Percentiles rank a stretch among this genome's conserved stretches.
Evolutionary conservation across 2,113 vertebrate species (phyloP).

Genomic region (Coturnix japonica): DNA sequence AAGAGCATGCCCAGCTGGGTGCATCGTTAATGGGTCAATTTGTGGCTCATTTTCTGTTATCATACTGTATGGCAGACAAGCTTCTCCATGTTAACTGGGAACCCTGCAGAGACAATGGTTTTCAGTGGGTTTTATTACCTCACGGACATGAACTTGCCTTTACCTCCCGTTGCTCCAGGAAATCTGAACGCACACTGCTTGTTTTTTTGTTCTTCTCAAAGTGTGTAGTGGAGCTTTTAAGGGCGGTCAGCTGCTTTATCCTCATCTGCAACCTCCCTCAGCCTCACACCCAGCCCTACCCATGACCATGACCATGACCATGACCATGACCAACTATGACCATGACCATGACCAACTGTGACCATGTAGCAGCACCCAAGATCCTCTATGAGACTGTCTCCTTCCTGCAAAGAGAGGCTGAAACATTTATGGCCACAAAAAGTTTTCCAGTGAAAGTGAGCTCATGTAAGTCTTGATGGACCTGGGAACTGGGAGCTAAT

Average conservation of each 20-base stretch:
- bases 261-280: background rate
- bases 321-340: too few relatives aligned
- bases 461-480: fast-evolving
- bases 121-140: background rate
- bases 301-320: background rate
- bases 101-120: background rate
- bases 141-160: background rate
- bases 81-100: fast-evolving
- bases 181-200: fast-evolving
- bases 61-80: background rate
- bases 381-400: fast-evolving
- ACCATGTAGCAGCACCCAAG: background rate
- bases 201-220: fast-evolving
- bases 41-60: background rate
- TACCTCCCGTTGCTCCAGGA: background rate
- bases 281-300: fast-evolving
- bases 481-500: background rate
- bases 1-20: background rate
- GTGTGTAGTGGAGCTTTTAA: fast-evolving
- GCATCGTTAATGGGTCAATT: background rate
- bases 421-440: background rate
- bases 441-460: background rate
- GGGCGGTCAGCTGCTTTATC: background rate
- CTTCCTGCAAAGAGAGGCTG: background rate
- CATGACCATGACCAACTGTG: too few relatives aligned